These are phyloP conservation scores for Platalea minor DNA, from an alignment of 2,797 vertebrate genomes.

Conservation along the genomic window DNA sequence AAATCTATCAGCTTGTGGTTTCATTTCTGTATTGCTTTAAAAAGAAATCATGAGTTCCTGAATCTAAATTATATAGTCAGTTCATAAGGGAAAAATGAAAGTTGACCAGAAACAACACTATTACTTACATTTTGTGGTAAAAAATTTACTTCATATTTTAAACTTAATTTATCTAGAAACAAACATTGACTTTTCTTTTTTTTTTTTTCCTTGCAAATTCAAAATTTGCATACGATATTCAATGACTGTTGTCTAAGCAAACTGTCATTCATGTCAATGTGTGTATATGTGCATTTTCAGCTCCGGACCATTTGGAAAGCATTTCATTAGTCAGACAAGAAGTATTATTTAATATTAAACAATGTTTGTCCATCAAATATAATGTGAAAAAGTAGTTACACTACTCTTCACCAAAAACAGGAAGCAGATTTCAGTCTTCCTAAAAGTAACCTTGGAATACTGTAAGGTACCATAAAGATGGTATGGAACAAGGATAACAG, in stretches of 20 bases:
- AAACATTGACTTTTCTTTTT: neutral
- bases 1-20: neutral
- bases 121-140: neutral
- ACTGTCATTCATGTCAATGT: neutral
- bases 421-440: neutral
- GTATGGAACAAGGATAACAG: neutral
- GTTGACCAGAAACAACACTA: neutral
- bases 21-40: neutral
- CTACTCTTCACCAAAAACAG: neutral
- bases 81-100: neutral
- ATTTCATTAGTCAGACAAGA: neutral
- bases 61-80: neutral
- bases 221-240: neutral
- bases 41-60: neutral
- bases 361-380: neutral
- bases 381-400: neutral
- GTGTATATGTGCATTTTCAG: neutral
- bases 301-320: neutral
- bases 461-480: neutral
- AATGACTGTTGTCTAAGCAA: neutral
- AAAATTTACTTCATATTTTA: neutral
- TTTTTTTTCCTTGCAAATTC: neutral
- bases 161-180: neutral
- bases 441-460: neutral
- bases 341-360: neutral